Evolutionary conservation across 2,888 invertebrate genomes (phyloP).

Genomic region (Heterodera filipjevi): DNA sequence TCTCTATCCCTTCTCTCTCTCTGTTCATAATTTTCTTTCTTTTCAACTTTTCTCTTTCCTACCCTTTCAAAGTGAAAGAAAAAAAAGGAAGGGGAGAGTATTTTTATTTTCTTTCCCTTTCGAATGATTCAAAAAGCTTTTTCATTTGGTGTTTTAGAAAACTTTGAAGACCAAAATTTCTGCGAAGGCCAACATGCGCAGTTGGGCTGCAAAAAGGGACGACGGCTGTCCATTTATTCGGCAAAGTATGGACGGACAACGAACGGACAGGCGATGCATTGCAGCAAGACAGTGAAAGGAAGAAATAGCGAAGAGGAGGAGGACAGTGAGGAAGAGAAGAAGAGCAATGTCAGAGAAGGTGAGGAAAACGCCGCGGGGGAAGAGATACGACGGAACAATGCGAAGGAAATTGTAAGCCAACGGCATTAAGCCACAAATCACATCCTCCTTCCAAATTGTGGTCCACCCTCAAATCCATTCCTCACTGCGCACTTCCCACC

Average conservation of each 20-base stretch:
- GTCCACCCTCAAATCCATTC: no score
- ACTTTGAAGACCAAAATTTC: constrained; percentile 85
- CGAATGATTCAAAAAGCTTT: no score
- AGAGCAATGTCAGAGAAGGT: not conserved
- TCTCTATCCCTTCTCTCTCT: no score
- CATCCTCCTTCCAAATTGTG: no score
- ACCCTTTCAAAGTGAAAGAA: not conserved
- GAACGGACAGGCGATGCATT: constrained; percentile 71
- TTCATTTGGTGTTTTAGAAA: no score
- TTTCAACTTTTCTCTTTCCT: not conserved
- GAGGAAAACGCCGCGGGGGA: not conserved
- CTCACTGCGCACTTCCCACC: no score
- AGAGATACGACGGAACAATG: no score
- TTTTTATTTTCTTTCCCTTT: no score
- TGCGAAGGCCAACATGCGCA: constrained; percentile 88
- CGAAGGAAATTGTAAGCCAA: no score
- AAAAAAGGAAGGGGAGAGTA: not conserved
- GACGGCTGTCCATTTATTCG: constrained; percentile 85
- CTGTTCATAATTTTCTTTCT: not conserved
- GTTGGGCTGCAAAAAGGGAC: constrained; percentile 83
- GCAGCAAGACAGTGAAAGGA: constrained; percentile 19
- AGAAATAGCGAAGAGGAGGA: not conserved
- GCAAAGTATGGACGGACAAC: constrained; percentile 88
- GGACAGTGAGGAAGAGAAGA: not conserved
- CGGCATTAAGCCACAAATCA: no score